phyloP scores from a whole-genome alignment of 2,113 vertebrate genomes.

The Proteles cristata region DNA sequence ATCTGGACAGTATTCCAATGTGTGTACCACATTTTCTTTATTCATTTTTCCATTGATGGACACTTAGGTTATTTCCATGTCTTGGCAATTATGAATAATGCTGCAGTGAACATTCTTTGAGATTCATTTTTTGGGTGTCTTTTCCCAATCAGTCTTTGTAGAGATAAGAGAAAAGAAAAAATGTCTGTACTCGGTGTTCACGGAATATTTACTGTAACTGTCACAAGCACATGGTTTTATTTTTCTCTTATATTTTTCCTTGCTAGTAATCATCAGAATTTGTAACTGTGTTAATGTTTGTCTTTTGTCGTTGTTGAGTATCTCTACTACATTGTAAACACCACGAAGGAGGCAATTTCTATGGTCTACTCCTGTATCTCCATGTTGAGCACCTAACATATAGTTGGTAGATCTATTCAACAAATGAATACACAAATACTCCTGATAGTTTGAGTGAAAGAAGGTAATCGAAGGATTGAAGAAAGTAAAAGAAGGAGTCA shows the following conservation, averaged over 20 bases:
- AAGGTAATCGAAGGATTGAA: neutral
- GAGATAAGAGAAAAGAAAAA: neutral
- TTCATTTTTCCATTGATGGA: neutral
- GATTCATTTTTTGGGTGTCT: neutral
- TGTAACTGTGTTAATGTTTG: neutral
- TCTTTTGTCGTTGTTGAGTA: neutral
- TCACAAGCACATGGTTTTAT: neutral
- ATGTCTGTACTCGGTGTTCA: neutral
- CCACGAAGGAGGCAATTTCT: neutral
- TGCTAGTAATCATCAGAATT: neutral
- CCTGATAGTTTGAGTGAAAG: constrained; percentile 23
- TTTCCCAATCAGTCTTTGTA: neutral
- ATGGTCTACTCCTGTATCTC: neutral
- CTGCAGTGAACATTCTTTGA: neutral
- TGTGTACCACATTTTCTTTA: neutral
- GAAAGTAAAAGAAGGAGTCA: constrained; percentile 5
- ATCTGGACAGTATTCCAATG: neutral
- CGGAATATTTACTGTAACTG: neutral
- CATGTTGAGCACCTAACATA: neutral
- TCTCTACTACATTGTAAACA: neutral
- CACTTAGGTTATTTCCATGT: neutral
- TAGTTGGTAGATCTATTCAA: constrained; percentile 30
- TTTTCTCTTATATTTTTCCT: neutral
- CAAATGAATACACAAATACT: constrained; percentile 15
- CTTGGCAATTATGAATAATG: neutral